Evolutionary conservation across 2,113 vertebrate species (phyloP).

Genomic region (Gnathonemus longibarbis): DNA sequence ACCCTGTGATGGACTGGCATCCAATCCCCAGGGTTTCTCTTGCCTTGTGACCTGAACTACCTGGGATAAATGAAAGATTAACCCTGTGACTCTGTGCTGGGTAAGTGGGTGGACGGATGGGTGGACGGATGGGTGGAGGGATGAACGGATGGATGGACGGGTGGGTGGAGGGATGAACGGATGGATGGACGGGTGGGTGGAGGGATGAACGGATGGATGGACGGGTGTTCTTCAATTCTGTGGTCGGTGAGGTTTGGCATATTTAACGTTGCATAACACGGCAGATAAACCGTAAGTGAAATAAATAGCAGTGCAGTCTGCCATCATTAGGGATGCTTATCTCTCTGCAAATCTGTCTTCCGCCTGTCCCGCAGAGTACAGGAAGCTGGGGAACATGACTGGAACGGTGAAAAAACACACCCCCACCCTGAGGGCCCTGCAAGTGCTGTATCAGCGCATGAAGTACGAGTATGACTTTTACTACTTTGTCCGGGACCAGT

Average conservation of each 20-base stretch:
- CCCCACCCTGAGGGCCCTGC: constrained; percentile 71
- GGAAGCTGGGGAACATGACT: constrained; percentile 76
- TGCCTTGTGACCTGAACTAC: not conserved
- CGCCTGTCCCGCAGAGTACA: constrained; percentile 58
- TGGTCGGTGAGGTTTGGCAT: not conserved
- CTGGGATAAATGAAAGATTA: not conserved
- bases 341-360: not conserved
- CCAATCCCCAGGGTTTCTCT: not conserved
- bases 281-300: not conserved
- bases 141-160: not conserved
- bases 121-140: not conserved
- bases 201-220: not conserved
- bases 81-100: not conserved
- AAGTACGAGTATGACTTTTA: constrained; percentile 77
- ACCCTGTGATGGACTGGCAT: not conserved
- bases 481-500: constrained; percentile 73
- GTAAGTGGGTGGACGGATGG: not conserved
- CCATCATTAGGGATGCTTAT: not conserved
- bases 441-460: constrained; percentile 77
- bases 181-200: not conserved
- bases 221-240: not conserved
- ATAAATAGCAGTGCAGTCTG: not conserved
- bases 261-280: not conserved
- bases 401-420: constrained; percentile 74
- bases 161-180: not conserved